phyloP scores from a whole-genome alignment of 2,113 vertebrate genomes.

The Meleagris gallopavo region DNA sequence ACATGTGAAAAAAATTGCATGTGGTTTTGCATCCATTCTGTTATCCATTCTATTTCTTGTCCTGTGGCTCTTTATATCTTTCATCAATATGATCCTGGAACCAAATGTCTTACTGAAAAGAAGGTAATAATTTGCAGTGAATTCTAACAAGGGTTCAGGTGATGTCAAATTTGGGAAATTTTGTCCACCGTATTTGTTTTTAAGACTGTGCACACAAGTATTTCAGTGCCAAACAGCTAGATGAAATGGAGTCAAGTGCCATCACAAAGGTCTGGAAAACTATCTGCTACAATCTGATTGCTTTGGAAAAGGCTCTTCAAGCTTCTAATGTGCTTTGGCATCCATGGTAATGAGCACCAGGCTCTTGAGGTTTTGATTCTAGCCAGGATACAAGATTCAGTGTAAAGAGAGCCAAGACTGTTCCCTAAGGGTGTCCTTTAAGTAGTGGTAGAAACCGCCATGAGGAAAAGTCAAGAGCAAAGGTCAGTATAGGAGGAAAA shows the following conservation, averaged over 20 bases:
- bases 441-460: not conserved
- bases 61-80: not conserved
- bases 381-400: not conserved
- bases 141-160: not conserved
- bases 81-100: not conserved
- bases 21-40: not conserved
- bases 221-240: not conserved
- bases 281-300: not conserved
- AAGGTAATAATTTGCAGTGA: not conserved
- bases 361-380: not conserved
- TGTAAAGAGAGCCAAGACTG: not conserved
- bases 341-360: not conserved
- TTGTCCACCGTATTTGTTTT: not conserved
- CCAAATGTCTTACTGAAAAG: not conserved
- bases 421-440: not conserved
- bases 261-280: not conserved
- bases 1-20: not conserved
- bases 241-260: not conserved
- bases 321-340: not conserved
- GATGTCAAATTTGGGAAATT: not conserved
- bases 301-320: not conserved
- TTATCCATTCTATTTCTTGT: not conserved
- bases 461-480: not conserved
- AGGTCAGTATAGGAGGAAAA: not conserved
- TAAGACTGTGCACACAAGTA: not conserved